Evolutionary conservation across 2,797 vertebrate species (phyloP), one percentile per base, ranked within the genome.

Genomic region (Dromococcyx pavoninus): DNA sequence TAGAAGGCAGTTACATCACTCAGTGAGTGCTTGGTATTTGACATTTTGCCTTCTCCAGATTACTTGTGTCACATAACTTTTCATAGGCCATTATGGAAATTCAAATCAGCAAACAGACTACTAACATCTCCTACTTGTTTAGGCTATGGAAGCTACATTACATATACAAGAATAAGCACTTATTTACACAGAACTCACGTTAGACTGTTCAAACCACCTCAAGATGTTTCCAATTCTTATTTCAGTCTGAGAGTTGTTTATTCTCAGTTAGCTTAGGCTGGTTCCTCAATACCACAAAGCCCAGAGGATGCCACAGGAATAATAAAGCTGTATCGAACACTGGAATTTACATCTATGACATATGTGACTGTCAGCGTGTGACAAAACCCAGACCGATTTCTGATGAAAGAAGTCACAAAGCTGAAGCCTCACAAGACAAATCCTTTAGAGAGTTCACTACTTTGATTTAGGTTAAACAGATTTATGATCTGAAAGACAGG

Each of bases 11-110:
- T 89, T 77, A 78, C 66, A 86, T 39, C 92, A 73, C 7, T 28
- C 37, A 77, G 50, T 32, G 67, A 92, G 60, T 53, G 66, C 54
- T 28, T 28, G 48, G 72, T 85, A 76, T 79, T 81, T 91, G 25
- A 94, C 70, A 69, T 69, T 96, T 95, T 95, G 54, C 91, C 93
- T 93, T 96, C 81, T 88, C 74, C 32, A 66, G 44, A 78, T 43
- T 78, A 91, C 44, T 28, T 32, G 27, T 84, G 85, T 65, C 77
- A 91, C 44, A 2, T 39, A 94, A 89, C 27, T 94, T 95, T 91
- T 91, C 86, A 95, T 5, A 88, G 50, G 46, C 41, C 70, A 85
- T 70, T 86, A 41, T 3, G 60, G 41, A 87, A 78, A 89, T 39
- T 82, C 48, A 60, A 58, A 74, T 85, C 72, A 94, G 64, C 74